Conservation (phyloP, 1,140 invertebrate genomes). For the Plutomurus gul region DNA sequence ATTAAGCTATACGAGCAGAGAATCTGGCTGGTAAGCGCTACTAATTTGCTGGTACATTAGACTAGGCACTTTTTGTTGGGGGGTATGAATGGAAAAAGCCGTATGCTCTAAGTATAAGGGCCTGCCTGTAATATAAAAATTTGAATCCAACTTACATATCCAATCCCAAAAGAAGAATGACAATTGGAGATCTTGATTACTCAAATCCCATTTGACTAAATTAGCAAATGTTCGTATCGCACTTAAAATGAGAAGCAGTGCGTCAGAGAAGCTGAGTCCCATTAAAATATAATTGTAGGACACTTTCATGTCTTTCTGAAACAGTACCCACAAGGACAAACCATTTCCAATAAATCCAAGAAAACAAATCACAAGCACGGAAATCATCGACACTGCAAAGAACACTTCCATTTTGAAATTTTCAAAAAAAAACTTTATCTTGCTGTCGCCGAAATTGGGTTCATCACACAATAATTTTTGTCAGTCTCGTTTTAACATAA, state of each 20-base stretch:
- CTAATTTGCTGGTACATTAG: too few relatives aligned
- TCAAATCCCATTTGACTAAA: background rate
- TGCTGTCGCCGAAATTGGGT: too few relatives aligned
- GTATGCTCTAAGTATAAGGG: too few relatives aligned
- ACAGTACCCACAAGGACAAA: background rate
- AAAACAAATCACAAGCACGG: background rate
- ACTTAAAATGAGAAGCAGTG: background rate
- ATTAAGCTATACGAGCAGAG: too few relatives aligned
- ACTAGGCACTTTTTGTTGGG: too few relatives aligned
- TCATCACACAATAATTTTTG: too few relatives aligned
- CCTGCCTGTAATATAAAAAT: too few relatives aligned
- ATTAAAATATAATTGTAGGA: background rate
- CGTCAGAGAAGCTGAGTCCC: background rate
- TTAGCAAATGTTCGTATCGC: background rate
- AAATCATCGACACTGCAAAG: background rate
- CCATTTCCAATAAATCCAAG: background rate
- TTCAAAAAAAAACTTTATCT: background rate
- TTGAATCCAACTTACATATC: background rate
- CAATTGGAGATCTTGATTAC: background rate
- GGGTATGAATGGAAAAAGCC: too few relatives aligned
- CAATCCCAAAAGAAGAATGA: background rate
- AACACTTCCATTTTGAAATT: background rate
- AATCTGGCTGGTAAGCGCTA: too few relatives aligned
- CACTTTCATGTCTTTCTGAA: background rate
- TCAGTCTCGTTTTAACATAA: too few relatives aligned